phyloP scores from a whole-genome alignment of 2,888 invertebrate genomes.

The Amblyteles armatorius region DNA sequence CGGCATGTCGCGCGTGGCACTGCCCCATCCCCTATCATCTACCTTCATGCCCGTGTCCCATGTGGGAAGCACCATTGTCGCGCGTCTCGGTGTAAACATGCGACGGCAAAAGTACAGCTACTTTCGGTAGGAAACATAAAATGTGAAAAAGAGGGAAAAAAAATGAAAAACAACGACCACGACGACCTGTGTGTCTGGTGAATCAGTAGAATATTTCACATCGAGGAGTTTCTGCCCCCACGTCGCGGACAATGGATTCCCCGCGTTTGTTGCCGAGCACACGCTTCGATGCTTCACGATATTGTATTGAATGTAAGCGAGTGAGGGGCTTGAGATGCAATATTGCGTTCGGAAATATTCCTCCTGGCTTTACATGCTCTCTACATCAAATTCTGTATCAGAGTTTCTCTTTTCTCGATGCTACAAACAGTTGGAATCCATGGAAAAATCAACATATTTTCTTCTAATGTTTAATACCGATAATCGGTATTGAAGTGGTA shows the following conservation, averaged over 20 bases:
- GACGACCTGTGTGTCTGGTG: not conserved
- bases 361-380: not conserved
- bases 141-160: not conserved
- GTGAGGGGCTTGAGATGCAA: conserved; percentile 4
- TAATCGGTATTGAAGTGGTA: not conserved
- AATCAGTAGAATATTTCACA: conserved; percentile 7
- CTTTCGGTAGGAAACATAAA: conserved; percentile 5
- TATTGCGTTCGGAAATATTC: conserved; percentile 36
- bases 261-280: conserved; percentile 9
- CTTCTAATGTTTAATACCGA: too few relatives aligned
- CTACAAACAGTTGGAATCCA: not conserved
- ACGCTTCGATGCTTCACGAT: conserved; percentile 35
- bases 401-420: not conserved
- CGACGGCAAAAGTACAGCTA: conserved; percentile 26
- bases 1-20: conserved; percentile 61
- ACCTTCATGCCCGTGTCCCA: conserved; percentile 56
- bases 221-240: not conserved
- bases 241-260: conserved; percentile 33
- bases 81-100: conserved; percentile 20
- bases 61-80: conserved; percentile 36
- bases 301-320: conserved; percentile 14
- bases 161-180: not conserved
- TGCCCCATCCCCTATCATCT: conserved; percentile 63
- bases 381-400: not conserved
- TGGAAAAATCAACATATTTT: conserved; percentile 4